Percentiles rank a stretch among this genome's conserved stretches.
phyloP scores from a whole-genome alignment of 2,888 invertebrate genomes.

The Blera fallax region DNA sequence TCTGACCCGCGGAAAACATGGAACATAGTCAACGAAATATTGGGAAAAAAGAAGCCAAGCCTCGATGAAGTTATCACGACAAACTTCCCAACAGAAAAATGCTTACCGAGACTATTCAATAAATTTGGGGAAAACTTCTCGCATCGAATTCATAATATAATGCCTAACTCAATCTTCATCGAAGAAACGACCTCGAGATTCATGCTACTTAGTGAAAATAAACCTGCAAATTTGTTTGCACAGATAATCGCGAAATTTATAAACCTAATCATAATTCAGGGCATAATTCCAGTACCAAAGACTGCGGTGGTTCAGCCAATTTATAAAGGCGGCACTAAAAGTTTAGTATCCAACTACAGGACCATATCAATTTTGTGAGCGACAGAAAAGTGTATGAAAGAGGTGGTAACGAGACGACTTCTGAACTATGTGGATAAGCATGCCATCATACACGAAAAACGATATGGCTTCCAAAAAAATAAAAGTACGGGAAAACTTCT shows the following conservation, averaged over 20 bases:
- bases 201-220: too few relatives aligned
- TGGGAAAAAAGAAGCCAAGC: too few relatives aligned
- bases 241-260: background rate
- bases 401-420: background rate
- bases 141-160: too few relatives aligned
- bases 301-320: background rate
- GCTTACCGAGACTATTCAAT: too few relatives aligned
- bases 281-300: background rate
- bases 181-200: too few relatives aligned
- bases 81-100: too few relatives aligned
- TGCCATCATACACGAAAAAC: background rate
- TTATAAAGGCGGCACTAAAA: background rate
- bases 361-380: background rate
- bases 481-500: conserved; percentile 17
- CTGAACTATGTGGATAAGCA: background rate
- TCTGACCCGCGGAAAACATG: too few relatives aligned
- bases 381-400: background rate
- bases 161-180: too few relatives aligned
- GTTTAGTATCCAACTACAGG: background rate
- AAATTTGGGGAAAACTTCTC: too few relatives aligned
- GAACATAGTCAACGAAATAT: too few relatives aligned
- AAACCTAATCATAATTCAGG: background rate
- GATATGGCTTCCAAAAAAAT: conserved; percentile 22
- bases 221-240: too few relatives aligned
- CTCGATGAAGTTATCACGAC: too few relatives aligned